These are phyloP conservation scores for Diadumene lineata DNA, from an alignment of 92 coral and sea anemone species.

Conservation along the genomic window DNA sequence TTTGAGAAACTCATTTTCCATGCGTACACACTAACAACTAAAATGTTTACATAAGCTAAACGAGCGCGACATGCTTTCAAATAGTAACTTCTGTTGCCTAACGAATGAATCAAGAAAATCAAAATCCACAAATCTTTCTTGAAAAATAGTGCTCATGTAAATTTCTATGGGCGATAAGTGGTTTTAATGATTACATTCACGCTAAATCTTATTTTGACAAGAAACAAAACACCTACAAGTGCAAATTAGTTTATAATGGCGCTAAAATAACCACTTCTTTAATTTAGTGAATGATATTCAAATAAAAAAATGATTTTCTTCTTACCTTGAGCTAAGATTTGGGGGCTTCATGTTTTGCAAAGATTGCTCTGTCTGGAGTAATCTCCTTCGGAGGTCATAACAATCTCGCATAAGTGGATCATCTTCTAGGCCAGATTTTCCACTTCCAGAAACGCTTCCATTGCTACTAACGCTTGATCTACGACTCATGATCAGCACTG, in stretches of 20 bases:
- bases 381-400: conserved; percentile 87
- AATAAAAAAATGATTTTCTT: neutral
- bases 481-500: conserved; percentile 79
- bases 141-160: neutral
- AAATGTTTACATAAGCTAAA: conserved; percentile 4
- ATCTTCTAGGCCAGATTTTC: conserved; percentile 87
- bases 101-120: neutral
- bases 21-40: neutral
- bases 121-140: neutral
- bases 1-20: neutral
- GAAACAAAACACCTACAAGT: neutral
- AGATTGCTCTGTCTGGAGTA: conserved; percentile 96
- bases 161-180: neutral
- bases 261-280: neutral
- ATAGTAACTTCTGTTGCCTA: neutral
- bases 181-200: too few species aligned
- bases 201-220: neutral
- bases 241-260: neutral
- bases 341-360: conserved; percentile 95
- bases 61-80: neutral
- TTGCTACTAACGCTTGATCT: conserved; percentile 85
- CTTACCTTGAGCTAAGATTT: conserved; percentile 66
- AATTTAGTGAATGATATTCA: neutral
- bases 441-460: conserved; percentile 80
- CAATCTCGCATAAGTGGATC: conserved; percentile 98